Evolutionary conservation across 2,888 invertebrate genomes (phyloP).

Genomic region (Notodonta dromedarius): DNA sequence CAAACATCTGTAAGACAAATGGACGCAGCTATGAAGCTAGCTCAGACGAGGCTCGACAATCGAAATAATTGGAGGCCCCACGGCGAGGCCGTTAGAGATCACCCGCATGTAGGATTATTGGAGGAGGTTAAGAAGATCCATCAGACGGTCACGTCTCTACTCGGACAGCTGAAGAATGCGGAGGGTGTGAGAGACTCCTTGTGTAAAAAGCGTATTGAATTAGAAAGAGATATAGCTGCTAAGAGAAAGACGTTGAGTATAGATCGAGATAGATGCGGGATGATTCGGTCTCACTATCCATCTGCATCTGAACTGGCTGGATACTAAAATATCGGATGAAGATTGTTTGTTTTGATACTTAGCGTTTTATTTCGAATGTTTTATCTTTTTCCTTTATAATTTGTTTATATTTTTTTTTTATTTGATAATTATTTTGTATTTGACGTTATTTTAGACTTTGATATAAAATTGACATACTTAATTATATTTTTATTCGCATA

Average conservation of each 20-base stretch:
- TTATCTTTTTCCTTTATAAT: background rate
- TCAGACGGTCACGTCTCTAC: constrained; percentile 87
- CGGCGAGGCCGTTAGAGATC: constrained; percentile 93
- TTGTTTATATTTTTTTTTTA: background rate
- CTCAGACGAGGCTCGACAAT: constrained; percentile 93
- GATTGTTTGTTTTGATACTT: background rate
- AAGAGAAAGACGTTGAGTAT: constrained; percentile 88
- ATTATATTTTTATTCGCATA: background rate
- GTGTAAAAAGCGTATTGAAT: constrained; percentile 81
- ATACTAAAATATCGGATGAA: constrained; percentile 46
- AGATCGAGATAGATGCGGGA: constrained; percentile 86
- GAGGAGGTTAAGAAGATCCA: constrained; percentile 89
- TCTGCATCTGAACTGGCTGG: constrained; percentile 87
- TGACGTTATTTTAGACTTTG: background rate
- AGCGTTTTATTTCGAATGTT: background rate
- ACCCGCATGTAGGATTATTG: constrained; percentile 89
- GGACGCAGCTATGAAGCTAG: constrained; percentile 93
- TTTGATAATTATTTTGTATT: background rate
- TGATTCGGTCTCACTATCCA: constrained; percentile 88
- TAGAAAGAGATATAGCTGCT: constrained; percentile 88
- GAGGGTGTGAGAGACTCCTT: constrained; percentile 81
- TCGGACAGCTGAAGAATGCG: constrained; percentile 86
- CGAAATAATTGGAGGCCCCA: constrained; percentile 88
- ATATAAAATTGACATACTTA: background rate
- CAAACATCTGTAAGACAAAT: constrained; percentile 88